Conservation (phyloP, 2,113 vertebrate genomes). For the Apodemus sylvaticus region DNA sequence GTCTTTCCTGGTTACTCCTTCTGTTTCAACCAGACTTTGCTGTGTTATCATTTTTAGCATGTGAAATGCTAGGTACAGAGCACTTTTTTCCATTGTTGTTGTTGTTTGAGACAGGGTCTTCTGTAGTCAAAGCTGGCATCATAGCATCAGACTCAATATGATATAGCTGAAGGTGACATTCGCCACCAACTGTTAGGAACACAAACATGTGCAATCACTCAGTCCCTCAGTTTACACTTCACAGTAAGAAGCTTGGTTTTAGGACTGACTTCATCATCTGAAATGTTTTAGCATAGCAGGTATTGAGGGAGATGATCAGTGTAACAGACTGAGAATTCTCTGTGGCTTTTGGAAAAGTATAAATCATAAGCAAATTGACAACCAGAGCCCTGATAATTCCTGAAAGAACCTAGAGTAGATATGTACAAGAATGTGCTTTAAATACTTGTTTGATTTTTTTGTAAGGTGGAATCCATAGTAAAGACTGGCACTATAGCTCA, state of each 20-base stretch:
- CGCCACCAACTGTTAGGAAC: background rate
- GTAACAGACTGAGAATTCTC: background rate
- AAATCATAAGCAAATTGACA: background rate
- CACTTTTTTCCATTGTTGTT: background rate
- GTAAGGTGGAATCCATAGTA: background rate
- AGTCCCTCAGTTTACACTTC: too few species aligned
- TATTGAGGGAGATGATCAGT: background rate
- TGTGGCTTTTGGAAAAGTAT: background rate
- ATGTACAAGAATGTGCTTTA: background rate
- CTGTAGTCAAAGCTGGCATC: background rate
- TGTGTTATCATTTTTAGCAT: background rate
- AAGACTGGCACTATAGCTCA: background rate
- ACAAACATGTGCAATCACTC: background rate
- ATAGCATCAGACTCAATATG: background rate
- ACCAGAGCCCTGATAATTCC: background rate
- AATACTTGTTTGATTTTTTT: background rate
- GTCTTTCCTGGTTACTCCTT: background rate
- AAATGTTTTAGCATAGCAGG: constrained; percentile 1
- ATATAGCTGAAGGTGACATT: background rate
- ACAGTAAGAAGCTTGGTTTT: background rate
- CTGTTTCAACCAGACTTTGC: background rate
- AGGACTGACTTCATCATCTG: background rate
- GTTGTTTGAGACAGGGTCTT: background rate
- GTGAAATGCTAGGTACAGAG: background rate
- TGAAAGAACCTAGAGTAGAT: constrained; percentile 2